phyloP scores from a whole-genome alignment of 2,113 vertebrate genomes.

The Malurus cyaneus region DNA sequence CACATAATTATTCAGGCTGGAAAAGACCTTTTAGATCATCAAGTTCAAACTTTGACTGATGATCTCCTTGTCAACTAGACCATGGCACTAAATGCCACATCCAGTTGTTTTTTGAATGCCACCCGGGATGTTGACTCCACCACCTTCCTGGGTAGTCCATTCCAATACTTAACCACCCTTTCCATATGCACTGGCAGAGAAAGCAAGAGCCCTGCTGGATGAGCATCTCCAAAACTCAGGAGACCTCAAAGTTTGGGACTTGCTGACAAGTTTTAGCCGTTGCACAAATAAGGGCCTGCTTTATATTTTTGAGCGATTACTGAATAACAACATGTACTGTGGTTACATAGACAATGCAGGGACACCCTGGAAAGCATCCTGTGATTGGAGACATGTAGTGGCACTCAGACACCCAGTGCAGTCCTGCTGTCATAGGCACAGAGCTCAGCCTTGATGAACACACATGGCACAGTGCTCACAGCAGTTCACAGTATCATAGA shows the following conservation, averaged over 20 bases:
- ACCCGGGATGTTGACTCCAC: neutral
- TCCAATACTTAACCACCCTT: neutral
- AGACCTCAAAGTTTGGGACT: neutral
- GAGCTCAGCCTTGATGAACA: neutral
- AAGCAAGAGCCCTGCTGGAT: neutral
- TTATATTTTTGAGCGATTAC: neutral
- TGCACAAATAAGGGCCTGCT: neutral
- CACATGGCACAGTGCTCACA: neutral
- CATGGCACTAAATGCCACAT: neutral
- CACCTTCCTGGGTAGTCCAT: neutral
- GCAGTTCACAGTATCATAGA: neutral
- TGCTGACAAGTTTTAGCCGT: neutral
- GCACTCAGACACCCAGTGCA: neutral
- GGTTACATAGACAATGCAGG: no score
- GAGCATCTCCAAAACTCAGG: neutral
- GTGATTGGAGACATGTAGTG: neutral
- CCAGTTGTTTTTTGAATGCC: neutral
- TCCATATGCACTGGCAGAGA: neutral
- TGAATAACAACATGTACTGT: fast-evolving
- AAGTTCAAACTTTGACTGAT: neutral
- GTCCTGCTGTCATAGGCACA: neutral
- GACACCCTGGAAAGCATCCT: neutral
- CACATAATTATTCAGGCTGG: neutral
- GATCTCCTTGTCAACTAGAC: neutral
- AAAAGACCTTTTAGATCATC: neutral